These are phyloP conservation scores for Bactericera cockerelli DNA, from an alignment of 1,140 invertebrate genomes.

Conservation along the genomic window DNA sequence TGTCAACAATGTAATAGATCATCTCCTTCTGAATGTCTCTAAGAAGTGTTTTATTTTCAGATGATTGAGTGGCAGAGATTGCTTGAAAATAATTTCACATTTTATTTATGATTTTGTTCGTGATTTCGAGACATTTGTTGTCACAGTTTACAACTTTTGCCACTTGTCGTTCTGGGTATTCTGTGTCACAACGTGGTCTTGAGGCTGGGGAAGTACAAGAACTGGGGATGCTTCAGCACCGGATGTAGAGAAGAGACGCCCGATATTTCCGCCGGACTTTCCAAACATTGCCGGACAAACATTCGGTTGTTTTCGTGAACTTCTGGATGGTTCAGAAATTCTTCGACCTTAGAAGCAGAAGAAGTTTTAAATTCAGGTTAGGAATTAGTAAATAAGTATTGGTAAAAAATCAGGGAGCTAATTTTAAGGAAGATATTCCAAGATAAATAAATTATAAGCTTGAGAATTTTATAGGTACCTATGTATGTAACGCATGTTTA, in stretches of 20 bases:
- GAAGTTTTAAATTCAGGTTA: not conserved
- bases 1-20: too few relatives aligned
- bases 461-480: constrained; percentile 8
- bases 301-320: constrained; percentile 56
- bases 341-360: constrained; percentile 38
- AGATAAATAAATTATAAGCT: constrained; percentile 12
- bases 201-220: not conserved
- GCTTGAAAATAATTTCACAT: too few relatives aligned
- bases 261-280: constrained; percentile 29
- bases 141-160: too few relatives aligned
- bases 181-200: not conserved
- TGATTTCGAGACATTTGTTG: too few relatives aligned
- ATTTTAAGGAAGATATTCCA: constrained; percentile 9
- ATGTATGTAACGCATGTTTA: too few relatives aligned
- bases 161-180: too few relatives aligned
- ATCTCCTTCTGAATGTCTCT: too few relatives aligned
- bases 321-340: constrained; percentile 51
- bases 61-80: too few relatives aligned
- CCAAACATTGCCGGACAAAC: constrained; percentile 45
- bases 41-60: too few relatives aligned
- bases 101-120: too few relatives aligned
- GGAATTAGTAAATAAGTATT: constrained; percentile 2
- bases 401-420: not conserved
- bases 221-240: not conserved
- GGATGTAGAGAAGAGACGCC: not conserved